These are phyloP conservation scores for Murina feae DNA, from an alignment of 2,113 vertebrate genomes.

Conservation along the genomic window DNA sequence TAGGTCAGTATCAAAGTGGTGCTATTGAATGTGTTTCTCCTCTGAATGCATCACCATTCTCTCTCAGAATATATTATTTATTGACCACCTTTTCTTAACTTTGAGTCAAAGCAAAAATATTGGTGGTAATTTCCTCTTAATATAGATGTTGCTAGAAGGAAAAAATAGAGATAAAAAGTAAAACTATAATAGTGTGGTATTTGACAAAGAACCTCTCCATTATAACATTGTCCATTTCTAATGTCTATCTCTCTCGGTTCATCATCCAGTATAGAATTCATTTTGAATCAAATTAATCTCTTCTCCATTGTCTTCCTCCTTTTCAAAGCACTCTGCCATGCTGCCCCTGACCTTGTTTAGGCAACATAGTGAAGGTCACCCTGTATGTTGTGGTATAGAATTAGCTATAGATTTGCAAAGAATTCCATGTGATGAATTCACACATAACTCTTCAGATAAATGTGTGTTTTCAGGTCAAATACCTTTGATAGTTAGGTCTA, in stretches of 20 bases:
- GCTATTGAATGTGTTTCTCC: neutral
- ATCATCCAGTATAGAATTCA: neutral
- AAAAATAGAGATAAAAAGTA: neutral
- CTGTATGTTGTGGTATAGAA: accelerated
- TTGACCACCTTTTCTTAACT: neutral
- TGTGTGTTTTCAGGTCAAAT: neutral
- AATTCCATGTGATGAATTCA: neutral
- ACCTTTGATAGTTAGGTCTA: neutral
- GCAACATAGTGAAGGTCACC: neutral
- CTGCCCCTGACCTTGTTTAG: neutral
- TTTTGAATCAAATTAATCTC: neutral
- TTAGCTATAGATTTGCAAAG: neutral
- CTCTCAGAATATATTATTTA: neutral
- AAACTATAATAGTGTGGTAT: neutral
- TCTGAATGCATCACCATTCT: neutral
- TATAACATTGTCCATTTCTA: neutral
- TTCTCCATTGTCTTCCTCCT: neutral
- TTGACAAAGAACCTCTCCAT: neutral
- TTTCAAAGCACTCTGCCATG: too few species aligned
- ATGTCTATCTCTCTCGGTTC: neutral
- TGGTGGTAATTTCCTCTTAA: neutral
- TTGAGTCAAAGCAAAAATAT: slow-evolving; percentile 7
- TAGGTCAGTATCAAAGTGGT: neutral
- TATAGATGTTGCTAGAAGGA: neutral
- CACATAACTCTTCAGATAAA: neutral